A percentile compares a stretch with the other conserved stretches of the same genome.
Evolutionary conservation across 2,797 vertebrate genomes (phyloP).

Genomic region (Dallia pectoralis): DNA sequence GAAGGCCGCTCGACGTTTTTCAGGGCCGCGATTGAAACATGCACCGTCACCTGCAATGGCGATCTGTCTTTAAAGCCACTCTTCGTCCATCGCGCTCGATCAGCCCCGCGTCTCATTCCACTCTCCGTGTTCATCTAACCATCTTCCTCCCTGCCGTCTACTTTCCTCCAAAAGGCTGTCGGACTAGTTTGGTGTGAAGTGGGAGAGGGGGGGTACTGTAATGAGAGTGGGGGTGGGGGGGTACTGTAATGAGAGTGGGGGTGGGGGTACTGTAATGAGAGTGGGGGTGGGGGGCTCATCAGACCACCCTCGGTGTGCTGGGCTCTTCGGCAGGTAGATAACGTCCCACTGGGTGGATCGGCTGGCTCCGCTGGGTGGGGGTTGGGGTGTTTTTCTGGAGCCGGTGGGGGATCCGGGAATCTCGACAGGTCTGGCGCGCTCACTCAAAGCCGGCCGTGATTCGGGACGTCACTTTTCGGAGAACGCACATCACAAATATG

Average conservation of each 20-base stretch:
- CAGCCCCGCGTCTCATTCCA: slow-evolving; percentile 48
- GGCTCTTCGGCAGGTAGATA: slow-evolving; percentile 45
- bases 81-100: slow-evolving; percentile 21
- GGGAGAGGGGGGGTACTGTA: background rate
- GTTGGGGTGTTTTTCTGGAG: slow-evolving; percentile 19
- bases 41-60: background rate
- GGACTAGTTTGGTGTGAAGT: background rate
- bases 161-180: slow-evolving; percentile 10
- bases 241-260: background rate
- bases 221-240: background rate
- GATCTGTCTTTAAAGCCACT: background rate
- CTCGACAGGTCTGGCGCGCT: slow-evolving; percentile 26
- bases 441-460: background rate
- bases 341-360: slow-evolving; percentile 28
- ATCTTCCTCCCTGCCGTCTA: slow-evolving; percentile 1
- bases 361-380: slow-evolving; percentile 16
- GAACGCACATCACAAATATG: background rate
- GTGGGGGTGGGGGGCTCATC: slow-evolving; percentile 21
- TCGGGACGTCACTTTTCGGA: background rate
- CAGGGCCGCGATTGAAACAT: background rate
- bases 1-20: background rate
- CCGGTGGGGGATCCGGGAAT: slow-evolving; percentile 4
- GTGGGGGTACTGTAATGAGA: background rate
- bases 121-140: slow-evolving; percentile 25
- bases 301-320: slow-evolving; percentile 31